Percentiles rank a stretch among this genome's conserved stretches.
Conservation (phyloP, 2,888 invertebrate genomes). For the Ophraella communa region DNA sequence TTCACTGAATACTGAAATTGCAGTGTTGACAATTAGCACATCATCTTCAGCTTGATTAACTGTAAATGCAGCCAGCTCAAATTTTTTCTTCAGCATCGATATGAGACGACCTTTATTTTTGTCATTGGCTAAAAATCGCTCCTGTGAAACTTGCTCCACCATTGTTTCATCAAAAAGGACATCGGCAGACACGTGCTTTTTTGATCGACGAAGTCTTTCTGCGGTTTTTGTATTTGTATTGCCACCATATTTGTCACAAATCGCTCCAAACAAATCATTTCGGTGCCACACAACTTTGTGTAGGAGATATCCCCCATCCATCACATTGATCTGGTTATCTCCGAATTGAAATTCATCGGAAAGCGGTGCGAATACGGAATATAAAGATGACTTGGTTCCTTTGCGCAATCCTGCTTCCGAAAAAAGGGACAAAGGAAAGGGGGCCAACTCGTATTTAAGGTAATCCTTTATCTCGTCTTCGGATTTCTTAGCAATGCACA, state of each 20-base stretch:
- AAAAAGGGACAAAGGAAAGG: slow-evolving; percentile 40
- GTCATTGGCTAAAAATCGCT: neutral
- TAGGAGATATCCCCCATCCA: slow-evolving; percentile 50
- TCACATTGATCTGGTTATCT: slow-evolving; percentile 33
- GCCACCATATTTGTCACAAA: slow-evolving; percentile 39
- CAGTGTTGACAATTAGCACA: too few species aligned
- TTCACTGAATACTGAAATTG: too few species aligned
- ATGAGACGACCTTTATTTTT: too few species aligned
- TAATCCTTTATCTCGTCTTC: slow-evolving; percentile 39
- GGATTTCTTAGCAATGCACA: slow-evolving; percentile 41
- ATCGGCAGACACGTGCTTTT: slow-evolving; percentile 28
- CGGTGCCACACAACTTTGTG: too few species aligned
- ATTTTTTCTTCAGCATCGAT: too few species aligned
- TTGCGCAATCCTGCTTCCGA: too few species aligned
- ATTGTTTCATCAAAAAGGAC: neutral
- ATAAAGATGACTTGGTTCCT: slow-evolving; percentile 34
- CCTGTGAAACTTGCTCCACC: too few species aligned
- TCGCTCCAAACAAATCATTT: slow-evolving; percentile 45
- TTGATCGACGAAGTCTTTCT: slow-evolving; percentile 42
- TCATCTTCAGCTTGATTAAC: too few species aligned
- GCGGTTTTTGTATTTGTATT: slow-evolving; percentile 6
- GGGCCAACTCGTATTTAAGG: slow-evolving; percentile 35
- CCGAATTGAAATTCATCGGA: slow-evolving; percentile 25
- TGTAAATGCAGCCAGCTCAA: too few species aligned
- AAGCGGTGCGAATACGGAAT: slow-evolving; percentile 27